Base-by-base conservation (phyloP, 2,113 vertebrate genomes). In the Tamias sibiricus region DNA sequence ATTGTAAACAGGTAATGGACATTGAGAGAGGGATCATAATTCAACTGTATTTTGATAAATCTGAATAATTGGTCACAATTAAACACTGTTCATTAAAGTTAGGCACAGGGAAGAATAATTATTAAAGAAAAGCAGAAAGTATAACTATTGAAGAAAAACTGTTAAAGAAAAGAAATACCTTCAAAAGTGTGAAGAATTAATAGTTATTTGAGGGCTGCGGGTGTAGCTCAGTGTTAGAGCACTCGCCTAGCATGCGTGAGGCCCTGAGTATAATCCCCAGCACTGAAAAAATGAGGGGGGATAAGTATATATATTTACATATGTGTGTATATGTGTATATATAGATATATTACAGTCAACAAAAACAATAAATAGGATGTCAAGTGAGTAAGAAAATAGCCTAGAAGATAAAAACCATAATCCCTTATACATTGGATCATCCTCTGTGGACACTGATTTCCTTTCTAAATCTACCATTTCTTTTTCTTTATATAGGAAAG, bases 401-500 rank as follows among this genome's bases (percentile, higher is more conserved):
- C 17, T 54, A 44, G 40, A n/a, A 28, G 40, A 57, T 93, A 90
- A 91, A 96, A 95, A 75, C 28, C 80, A 44, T 74, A 83, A 62
- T 80, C 37, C 54, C 74, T 94, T 81, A 77, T 47, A 47, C 24
- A 72, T 90, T 54, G 92, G 69, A 52, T 81, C 84, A 95, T 66
- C 76, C 28, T 95, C 92, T 90, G 0, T 92, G 77, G 66, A 93
- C 64, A 90, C 8, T 94, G 62, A 93, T 79, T 91, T 81, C 52
- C 87, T 96, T 97, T 77, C 87, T 94, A 95, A 95, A 91, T 44
- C 72, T 92, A n/a, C 52, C 69, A 47, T 89, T 97, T 94, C 72
- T 96, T 91, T 95, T 90, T 85, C 57, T 96, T 92, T 77, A 49
- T 96, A 42, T 97, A 99, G 99, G 99, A 85, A 95, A 97, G 2